Percentiles rank a stretch among this genome's conserved stretches.
These are phyloP conservation scores for Tetramorium bicarinatum DNA, from an alignment of 2,888 invertebrate genomes.

Conservation along the genomic window DNA sequence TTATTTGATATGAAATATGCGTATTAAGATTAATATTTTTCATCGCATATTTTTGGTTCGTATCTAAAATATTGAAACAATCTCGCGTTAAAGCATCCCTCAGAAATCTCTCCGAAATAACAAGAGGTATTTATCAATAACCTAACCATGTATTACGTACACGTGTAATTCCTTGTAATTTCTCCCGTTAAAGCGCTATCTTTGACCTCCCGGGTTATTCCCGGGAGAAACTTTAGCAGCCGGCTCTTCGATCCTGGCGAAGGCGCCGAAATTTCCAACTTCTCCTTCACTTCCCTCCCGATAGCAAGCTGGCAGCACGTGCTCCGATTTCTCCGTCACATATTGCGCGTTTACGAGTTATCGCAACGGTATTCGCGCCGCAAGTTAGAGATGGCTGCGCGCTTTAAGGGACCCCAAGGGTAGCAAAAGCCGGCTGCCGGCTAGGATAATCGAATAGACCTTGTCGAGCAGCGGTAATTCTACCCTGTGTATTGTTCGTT, in stretches of 20 bases:
- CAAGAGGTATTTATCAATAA: too few relatives aligned
- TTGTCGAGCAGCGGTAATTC: constrained; percentile 8
- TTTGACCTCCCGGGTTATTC: neutral
- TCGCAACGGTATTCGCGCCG: constrained; percentile 2
- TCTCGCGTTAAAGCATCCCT: neutral
- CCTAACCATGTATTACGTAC: neutral
- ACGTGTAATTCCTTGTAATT: neutral
- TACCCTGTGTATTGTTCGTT: constrained; percentile 11
- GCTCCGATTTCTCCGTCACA: constrained; percentile 29
- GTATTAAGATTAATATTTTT: neutral
- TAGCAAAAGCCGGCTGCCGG: neutral
- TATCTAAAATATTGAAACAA: constrained; percentile 3
- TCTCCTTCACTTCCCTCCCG: neutral
- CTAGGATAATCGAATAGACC: constrained; percentile 41
- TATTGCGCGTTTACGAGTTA: constrained; percentile 42
- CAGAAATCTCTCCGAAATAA: neutral
- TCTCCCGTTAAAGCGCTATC: constrained; percentile 12
- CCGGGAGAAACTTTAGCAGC: neutral
- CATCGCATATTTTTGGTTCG: neutral
- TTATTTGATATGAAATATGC: neutral
- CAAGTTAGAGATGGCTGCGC: constrained; percentile 3
- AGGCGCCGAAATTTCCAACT: constrained; percentile 30
- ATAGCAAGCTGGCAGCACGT: constrained; percentile 16
- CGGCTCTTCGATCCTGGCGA: constrained; percentile 24
- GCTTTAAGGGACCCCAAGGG: neutral